These are phyloP conservation scores for Hydrocynus forskahlii DNA, from an alignment of 2,797 vertebrate genomes.

Conservation along the genomic window DNA sequence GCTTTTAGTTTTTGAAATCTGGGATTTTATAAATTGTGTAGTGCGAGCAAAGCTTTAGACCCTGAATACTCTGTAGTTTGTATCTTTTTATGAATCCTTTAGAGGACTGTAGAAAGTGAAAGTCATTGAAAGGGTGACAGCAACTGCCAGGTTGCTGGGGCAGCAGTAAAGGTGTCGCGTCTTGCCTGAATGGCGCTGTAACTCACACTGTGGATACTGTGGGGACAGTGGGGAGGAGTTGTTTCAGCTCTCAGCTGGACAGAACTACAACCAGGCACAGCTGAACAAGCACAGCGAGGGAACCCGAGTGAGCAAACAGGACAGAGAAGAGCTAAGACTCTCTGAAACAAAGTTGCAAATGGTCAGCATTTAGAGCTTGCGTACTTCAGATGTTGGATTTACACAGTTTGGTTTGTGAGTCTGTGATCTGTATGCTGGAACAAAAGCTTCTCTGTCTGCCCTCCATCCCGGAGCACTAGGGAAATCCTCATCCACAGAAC, in stretches of 20 bases:
- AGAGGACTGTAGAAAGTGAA: background rate
- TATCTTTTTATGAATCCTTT: background rate
- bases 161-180: conserved; percentile 44
- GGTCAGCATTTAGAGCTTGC: conserved; percentile 36
- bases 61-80: background rate
- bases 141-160: conserved; percentile 5
- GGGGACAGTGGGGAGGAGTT: conserved; percentile 35
- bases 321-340: conserved; percentile 21
- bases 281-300: conserved; percentile 57
- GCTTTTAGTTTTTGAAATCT: background rate
- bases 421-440: conserved; percentile 29
- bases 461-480: conserved; percentile 12
- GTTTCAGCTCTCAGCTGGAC: conserved; percentile 52
- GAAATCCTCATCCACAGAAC: conserved; percentile 18
- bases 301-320: conserved; percentile 1
- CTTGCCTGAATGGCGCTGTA: conserved; percentile 37
- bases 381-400: conserved; percentile 33
- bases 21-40: background rate
- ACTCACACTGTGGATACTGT: conserved; percentile 40
- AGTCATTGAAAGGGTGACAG: conserved; percentile 16
- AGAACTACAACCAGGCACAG: conserved; percentile 57
- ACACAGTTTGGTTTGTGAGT: conserved; percentile 23
- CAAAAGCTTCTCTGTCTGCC: conserved; percentile 51
- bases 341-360: conserved; percentile 37
- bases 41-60: background rate